Conservation (phyloP, 2,113 vertebrate genomes). For the Trogon surrucura region DNA sequence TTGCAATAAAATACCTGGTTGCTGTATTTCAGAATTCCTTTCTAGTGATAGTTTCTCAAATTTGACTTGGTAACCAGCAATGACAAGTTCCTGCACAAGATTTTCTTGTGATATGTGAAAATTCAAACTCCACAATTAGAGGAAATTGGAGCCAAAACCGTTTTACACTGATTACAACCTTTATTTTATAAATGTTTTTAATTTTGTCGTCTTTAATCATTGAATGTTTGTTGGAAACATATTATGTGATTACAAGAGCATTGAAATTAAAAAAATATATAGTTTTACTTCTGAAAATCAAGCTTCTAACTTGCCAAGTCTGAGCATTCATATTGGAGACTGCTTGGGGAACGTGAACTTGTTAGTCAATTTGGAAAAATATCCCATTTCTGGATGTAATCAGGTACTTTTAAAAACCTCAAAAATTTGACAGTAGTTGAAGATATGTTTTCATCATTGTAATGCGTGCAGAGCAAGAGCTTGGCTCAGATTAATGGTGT, state of each 20-base stretch:
- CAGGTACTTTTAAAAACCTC: not conserved
- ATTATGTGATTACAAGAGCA: not conserved
- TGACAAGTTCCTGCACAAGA: not conserved
- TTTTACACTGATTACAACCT: not conserved
- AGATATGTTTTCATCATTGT: not conserved
- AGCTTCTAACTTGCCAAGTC: not conserved
- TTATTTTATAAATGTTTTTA: not conserved
- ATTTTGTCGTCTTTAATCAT: not conserved
- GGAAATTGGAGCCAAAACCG: not conserved
- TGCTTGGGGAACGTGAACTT: not conserved
- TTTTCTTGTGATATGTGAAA: not conserved
- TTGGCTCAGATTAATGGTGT: not conserved
- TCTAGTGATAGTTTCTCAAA: not conserved
- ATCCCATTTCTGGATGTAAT: accelerated
- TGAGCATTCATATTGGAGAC: not conserved
- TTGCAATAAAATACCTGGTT: not conserved
- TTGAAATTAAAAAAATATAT: not conserved
- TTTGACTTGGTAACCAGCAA: not conserved
- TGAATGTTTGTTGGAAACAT: not conserved
- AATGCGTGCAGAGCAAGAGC: not conserved
- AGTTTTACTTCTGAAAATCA: not conserved
- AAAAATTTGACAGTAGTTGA: not conserved
- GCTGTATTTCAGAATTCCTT: not conserved
- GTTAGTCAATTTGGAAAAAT: not conserved
- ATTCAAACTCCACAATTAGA: not conserved